Percentiles rank a stretch among this genome's conserved stretches.
Evolutionary conservation across 2,888 invertebrate genomes (phyloP).

Genomic region (Meghimatium bilineatum): DNA sequence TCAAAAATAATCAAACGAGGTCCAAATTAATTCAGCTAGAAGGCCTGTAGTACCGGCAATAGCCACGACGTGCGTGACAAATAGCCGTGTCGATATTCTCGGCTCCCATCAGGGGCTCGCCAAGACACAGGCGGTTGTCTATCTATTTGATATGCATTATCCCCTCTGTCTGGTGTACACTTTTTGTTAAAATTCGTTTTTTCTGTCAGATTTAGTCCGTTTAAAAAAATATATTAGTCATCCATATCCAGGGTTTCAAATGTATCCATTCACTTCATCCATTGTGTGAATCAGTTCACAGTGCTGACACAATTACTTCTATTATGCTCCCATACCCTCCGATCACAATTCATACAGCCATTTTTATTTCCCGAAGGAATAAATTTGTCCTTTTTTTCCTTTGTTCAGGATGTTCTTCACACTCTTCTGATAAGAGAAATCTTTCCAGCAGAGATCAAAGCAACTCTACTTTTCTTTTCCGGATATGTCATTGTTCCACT

Average conservation of each 20-base stretch:
- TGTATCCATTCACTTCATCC: background rate
- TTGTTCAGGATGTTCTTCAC: background rate
- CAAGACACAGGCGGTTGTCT: too few relatives aligned
- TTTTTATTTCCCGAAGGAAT: constrained; percentile 31
- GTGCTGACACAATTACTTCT: background rate
- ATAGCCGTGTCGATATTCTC: too few relatives aligned
- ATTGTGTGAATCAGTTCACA: background rate
- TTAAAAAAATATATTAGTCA: too few relatives aligned
- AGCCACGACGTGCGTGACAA: too few relatives aligned
- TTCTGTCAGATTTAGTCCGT: too few relatives aligned
- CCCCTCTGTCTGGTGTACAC: too few relatives aligned
- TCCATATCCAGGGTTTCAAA: background rate
- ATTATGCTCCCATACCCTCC: background rate
- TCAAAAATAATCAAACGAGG: too few relatives aligned
- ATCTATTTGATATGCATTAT: too few relatives aligned
- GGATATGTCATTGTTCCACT: constrained; percentile 16
- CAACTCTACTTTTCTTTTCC: background rate
- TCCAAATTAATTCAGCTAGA: too few relatives aligned
- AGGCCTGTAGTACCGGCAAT: too few relatives aligned
- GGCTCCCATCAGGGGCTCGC: too few relatives aligned
- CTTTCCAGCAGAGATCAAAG: constrained; percentile 30
- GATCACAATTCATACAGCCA: background rate
- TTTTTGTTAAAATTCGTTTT: too few relatives aligned
- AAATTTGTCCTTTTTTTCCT: constrained; percentile 23
- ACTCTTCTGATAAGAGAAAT: background rate